Base-by-base conservation (phyloP, 37 sponge, comb jelly and placozoan species). In the Ephydatia muelleri region DNA sequence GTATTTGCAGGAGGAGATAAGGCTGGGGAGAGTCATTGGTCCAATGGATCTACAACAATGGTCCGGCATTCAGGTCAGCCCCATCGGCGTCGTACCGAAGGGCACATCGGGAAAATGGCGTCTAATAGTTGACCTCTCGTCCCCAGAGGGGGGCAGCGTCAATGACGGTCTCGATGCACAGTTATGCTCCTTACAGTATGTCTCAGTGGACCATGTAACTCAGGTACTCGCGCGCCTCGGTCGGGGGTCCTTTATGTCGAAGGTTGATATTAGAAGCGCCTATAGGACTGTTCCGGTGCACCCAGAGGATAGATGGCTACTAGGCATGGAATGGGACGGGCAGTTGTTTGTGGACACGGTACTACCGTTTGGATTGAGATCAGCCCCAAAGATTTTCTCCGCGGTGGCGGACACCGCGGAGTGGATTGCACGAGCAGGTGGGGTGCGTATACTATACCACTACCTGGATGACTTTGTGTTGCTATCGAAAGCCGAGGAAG, bases 261-360 rank as follows among this genome's bases (percentile, higher is more conserved):
- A 85, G 73, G 2, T 85, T 19, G 86, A 85, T 43, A 77, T 85
- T 26, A 39, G 67, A 64, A 75, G 76, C 57, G 79, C 79, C 6
- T 85, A 78, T 65, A 33, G 79, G 19, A n/a, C n/a, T n/a, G n/a
- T n/a, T n/a, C n/a, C n/a, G 0, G 80, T 65, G 34, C 67, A 79
- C 67, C 80, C 34, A 12, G 66, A 79, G 28, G 80, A 79, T 35
- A 39, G 66, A 26, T 35, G 30, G 32, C 30, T 79, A 19, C 57
- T 79, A 0, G 80, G 80, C 9, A 65, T 79, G 34, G 3, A 0
- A 26, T 67, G 80, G 80, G 31, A 79, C 35, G 57, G 28, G 3
- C 26, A 67, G 80, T 22, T 65, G 2, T 31, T 65, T 29, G 80
- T 79, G 37, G 80, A 79, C 36, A 78, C 25, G 27, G 80, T 35